Conservation (phyloP, 2,888 invertebrate species). For the Caenorhabditis sp. region DNA sequence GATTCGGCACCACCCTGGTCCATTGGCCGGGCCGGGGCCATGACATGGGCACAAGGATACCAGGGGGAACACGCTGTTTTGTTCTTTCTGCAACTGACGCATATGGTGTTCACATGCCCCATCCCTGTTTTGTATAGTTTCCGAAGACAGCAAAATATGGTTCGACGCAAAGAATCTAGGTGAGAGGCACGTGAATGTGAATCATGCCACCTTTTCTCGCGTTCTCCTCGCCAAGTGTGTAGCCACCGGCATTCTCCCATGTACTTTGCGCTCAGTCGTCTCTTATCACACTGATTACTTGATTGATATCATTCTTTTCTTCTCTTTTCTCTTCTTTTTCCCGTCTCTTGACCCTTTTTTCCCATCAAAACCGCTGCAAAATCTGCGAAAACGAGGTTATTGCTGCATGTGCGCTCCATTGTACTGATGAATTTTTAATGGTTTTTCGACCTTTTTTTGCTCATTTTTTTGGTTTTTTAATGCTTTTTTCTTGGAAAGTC, state of each 20-base stretch:
- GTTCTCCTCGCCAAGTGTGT: conserved; percentile 21
- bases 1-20: neutral
- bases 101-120: neutral
- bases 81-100: neutral
- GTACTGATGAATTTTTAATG: conserved; percentile 10
- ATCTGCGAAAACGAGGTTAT: neutral
- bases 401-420: conserved; percentile 38
- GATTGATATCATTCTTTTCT: conserved; percentile 42
- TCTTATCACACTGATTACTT: conserved; percentile 27
- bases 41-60: neutral
- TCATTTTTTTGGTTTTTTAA: neutral
- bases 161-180: neutral
- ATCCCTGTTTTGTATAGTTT: neutral
- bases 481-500: neutral
- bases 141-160: neutral
- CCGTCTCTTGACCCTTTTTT: conserved; percentile 35
- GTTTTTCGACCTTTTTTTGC: conserved; percentile 18
- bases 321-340: neutral
- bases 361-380: conserved; percentile 20
- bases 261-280: conserved; percentile 51
- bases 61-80: neutral
- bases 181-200: conserved; percentile 44
- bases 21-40: conserved; percentile 20
- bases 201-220: conserved; percentile 54
- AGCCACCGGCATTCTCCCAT: conserved; percentile 36